Base-by-base conservation (phyloP, 2,797 vertebrate genomes). In the Eospalax fontanierii region DNA sequence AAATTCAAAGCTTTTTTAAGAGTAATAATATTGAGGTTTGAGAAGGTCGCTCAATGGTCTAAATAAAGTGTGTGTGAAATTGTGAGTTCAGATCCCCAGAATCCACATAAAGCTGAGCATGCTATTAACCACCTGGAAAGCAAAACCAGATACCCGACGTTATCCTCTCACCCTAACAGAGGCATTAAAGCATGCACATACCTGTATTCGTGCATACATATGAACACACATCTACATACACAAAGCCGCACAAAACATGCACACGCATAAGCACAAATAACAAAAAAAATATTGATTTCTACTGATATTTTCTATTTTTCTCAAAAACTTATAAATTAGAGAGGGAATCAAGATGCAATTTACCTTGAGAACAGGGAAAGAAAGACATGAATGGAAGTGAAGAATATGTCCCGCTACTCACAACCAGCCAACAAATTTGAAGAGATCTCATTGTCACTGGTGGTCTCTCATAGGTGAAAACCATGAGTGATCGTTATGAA, bases 51-150 rank as follows among this genome's bases (percentile, higher is more conserved):
- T 57, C 22, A 18, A 8, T 70, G 24, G 28, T 16, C 71, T 18
- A 22, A 46, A 40, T 46, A 65, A 12, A 83, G 40, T 22, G 19
- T 26, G 5, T 65, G 74, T 57, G 50, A 57, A 4, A 22, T 2
- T 0, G 1, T 59, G 28, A 73, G 38, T 59, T 86, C 10, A 38
- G 9, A 38, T 21, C 26, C 50, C 50, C 57, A 38, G 18, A 30
- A 30, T 0, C 22, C 12, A 3, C 10, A 59, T 59, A 30, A 2
- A 71, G 54, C 22, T 70, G n/a, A 21, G 1, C 22, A 12, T 38
- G 22, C 10, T 35, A 4, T 3, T 54, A 7, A 30, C 21, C 2
- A 0, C 2, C 1, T 38, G 71, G 65, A 12, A 54, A n/a, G 9
- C 66, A 85, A 85, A 14, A 8, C 26, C 2, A 66, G 38, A 33